phyloP scores from a whole-genome alignment of 1,140 invertebrate genomes.

The Leptopilina clavipes region DNA sequence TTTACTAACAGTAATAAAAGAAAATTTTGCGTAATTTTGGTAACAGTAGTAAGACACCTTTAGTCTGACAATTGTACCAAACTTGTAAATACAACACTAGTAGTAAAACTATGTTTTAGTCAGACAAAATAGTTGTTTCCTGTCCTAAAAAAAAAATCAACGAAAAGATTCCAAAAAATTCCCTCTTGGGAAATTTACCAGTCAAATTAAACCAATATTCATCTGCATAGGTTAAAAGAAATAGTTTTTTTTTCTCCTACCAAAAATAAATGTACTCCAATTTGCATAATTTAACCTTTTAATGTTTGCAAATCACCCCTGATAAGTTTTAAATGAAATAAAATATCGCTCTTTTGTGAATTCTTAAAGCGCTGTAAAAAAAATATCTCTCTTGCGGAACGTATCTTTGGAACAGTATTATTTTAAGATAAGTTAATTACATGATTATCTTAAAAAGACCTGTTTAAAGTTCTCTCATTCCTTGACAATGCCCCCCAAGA shows the following conservation, averaged over 20 bases:
- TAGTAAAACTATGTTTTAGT: too few species aligned
- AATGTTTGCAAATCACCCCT: background rate
- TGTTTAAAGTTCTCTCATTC: background rate
- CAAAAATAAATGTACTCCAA: background rate
- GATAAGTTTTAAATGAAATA: constrained; percentile 2
- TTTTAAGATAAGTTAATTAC: constrained; percentile 15
- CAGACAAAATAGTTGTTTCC: too few species aligned
- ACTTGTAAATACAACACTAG: too few species aligned
- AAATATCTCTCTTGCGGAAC: background rate
- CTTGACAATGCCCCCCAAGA: constrained; percentile 1
- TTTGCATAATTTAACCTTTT: background rate
- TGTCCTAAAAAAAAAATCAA: too few species aligned
- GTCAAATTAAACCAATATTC: too few species aligned
- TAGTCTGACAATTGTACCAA: too few species aligned
- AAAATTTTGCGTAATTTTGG: too few species aligned
- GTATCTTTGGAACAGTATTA: background rate
- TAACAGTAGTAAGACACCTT: too few species aligned
- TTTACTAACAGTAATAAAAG: too few species aligned
- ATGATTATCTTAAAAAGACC: background rate
- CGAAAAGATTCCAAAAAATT: too few species aligned
- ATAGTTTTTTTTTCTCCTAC: background rate
- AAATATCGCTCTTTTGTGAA: constrained; percentile 12
- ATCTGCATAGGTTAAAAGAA: too few species aligned
- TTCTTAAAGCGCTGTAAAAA: background rate
- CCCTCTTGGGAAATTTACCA: too few species aligned